Conservation (phyloP, 2,113 vertebrate genomes). For the Labrus mixtus region DNA sequence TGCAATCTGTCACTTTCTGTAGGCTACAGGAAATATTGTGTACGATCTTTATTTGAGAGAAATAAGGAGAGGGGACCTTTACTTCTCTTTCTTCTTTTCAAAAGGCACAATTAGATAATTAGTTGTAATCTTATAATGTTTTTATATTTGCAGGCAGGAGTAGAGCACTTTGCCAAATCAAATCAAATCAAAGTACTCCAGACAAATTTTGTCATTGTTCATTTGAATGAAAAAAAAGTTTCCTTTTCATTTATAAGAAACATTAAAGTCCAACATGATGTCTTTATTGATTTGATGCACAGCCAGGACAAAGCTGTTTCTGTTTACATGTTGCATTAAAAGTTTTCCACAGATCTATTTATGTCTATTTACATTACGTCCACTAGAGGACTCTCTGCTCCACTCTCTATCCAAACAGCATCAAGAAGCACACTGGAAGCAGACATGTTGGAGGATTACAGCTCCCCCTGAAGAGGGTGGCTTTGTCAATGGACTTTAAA, state of each 20-base stretch:
- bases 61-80: background rate
- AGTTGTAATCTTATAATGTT: constrained; percentile 43
- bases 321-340: constrained; percentile 14
- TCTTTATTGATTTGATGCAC: background rate
- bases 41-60: constrained; percentile 5
- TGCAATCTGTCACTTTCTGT: constrained; percentile 25
- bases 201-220: constrained; percentile 8
- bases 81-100: background rate
- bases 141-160: constrained; percentile 42
- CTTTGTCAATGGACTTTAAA: constrained; percentile 62
- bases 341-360: constrained; percentile 1
- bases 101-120: constrained; percentile 43
- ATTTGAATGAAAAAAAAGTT: background rate
- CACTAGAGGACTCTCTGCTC: constrained; percentile 74
- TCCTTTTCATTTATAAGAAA: background rate
- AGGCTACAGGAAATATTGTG: constrained; percentile 6
- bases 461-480: constrained; percentile 68
- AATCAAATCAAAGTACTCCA: constrained; percentile 21
- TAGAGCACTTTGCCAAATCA: constrained; percentile 41
- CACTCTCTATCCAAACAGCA: constrained; percentile 11
- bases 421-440: constrained; percentile 29
- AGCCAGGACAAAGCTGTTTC: background rate
- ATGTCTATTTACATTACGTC: constrained; percentile 7
- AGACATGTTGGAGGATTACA: constrained; percentile 54
- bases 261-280: background rate